Evolutionary conservation across 2,113 vertebrate genomes (phyloP), one percentile per base, ranked within the genome.

Genomic region (Lanius ludovicianus): DNA sequence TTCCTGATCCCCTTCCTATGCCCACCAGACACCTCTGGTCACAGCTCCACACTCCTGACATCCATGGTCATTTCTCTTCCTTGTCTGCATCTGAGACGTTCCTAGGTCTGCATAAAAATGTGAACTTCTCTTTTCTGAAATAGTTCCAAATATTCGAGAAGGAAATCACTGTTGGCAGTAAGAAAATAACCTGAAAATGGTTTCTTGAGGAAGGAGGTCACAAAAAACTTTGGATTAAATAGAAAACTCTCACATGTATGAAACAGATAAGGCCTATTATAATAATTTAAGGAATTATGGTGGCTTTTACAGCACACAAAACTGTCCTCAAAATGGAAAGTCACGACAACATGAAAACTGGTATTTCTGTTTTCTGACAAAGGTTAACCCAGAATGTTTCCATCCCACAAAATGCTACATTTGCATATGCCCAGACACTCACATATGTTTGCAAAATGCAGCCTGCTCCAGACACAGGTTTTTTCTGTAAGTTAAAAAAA

Each of bases 381-480:
- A 80, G 84, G 62, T 33, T 52, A 49, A 77, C 71, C 64, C 80
- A 89, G 91, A 86, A 47, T n/a, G 73, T 77, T 92, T 84, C 92
- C 86, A 95, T 74, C 87, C 90, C 77, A 88, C 82, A 70, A 85
- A 96, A 95, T 88, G 87, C 35, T 89, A 95, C 94, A 95, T 96
- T 97, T 95, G 75, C 91, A 95, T 94, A 89, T 46, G 76, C 41
- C 57, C 86, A 80, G 75, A 93, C 75, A 55, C 63, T 75, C 49
- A 85, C 95, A 93, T 94, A 90, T 90, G 95, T 83, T 65, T 65
- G 78, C 78, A 90, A 70, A 95, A 83, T 7, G 23, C 55, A 73
- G 62, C 9, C 81, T 69, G 35, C 23, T 88, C 39, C 67, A 87
- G 75, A 57, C 23, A 47, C 24, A 2, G 44, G 9, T 62, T 57